These are phyloP conservation scores for Lepidurus packardi DNA, from an alignment of 1,140 invertebrate genomes.

Conservation along the genomic window DNA sequence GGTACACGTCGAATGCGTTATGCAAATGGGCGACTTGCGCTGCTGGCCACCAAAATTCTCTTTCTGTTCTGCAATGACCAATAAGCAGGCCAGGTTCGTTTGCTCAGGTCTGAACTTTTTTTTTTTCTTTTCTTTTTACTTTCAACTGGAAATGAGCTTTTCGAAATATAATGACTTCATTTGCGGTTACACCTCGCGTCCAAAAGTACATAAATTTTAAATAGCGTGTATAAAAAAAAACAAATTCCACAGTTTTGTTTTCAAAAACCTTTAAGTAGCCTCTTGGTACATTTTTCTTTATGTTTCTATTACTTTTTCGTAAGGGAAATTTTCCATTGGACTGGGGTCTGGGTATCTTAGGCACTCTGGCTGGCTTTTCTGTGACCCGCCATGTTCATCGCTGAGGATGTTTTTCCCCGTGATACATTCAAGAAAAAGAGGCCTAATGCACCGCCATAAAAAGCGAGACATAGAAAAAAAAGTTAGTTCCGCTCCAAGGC, in stretches of 20 bases:
- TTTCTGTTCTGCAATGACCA: neutral
- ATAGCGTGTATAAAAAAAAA: neutral
- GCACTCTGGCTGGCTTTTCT: neutral
- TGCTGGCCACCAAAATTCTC: neutral
- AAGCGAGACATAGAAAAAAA: neutral
- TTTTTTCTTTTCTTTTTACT: neutral
- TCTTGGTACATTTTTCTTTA: neutral
- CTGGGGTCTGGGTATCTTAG: neutral
- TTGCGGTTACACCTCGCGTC: slow-evolving; percentile 8
- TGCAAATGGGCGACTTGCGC: slow-evolving; percentile 1
- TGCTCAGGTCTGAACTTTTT: neutral
- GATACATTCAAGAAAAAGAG: neutral
- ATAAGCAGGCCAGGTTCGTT: neutral
- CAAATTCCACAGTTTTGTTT: neutral
- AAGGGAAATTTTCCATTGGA: neutral
- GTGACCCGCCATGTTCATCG: neutral
- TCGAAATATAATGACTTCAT: neutral
- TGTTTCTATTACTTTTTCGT: neutral
- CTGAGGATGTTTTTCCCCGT: neutral
- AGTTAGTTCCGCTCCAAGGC: slow-evolving; percentile 11
- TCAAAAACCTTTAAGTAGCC: slow-evolving; percentile 4
- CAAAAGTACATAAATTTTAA: neutral
- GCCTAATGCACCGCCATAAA: neutral
- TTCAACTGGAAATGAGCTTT: neutral
- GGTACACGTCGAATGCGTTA: slow-evolving; percentile 1